Base-by-base conservation (phyloP, 2,113 vertebrate species). In the Cygnus atratus region DNA sequence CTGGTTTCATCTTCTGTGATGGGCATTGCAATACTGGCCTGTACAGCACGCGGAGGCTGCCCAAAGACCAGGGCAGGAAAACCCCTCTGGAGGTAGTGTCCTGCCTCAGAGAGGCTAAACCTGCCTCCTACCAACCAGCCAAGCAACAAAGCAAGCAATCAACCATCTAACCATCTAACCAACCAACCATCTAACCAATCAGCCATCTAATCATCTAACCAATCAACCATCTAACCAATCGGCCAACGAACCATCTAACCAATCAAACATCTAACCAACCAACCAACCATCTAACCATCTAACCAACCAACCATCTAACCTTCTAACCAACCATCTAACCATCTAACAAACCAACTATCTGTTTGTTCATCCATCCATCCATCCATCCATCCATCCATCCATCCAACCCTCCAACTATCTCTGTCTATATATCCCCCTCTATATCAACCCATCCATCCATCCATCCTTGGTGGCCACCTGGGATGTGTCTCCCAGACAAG, bases 401-500 rank as follows among this genome's bases (percentile, higher is more conserved):
- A 25, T 16, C 29, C 21, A 58, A 35, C 67, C 58, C 15, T 19
- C 81, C 13, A 20, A 13, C 44, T 37, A 43, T 2, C 10, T 41
- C 59, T 25, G 58, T 28, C 58, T 13, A 18, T 6, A 33, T 0
- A 15, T 39, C 31, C 31, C 9, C 44, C 11, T 62, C 41, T 2
- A 0, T 33, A 46, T 6, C 26, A 11, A 6, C 6, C 20, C 46
- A 17, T 3, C 58, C 58, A 14, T 5, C 68, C 58, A 16, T 0
- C 0, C 1, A 25, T 4, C 5, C 28, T 19, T 1, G 1, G 39
- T 66, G 41, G 31, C 41, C 26, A 41, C 3, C 52, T 54, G 61
- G 65, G 52, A 22, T 0, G 1, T 20, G 37, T 6, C 73, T 72
- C 13, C 61, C 65, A 61, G 39, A 33, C 1, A 3, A 15, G 18